Percentiles rank a stretch among this genome's conserved stretches.
Evolutionary conservation across 1,140 invertebrate genomes (phyloP).

Genomic region (Eurosta solidaginis): DNA sequence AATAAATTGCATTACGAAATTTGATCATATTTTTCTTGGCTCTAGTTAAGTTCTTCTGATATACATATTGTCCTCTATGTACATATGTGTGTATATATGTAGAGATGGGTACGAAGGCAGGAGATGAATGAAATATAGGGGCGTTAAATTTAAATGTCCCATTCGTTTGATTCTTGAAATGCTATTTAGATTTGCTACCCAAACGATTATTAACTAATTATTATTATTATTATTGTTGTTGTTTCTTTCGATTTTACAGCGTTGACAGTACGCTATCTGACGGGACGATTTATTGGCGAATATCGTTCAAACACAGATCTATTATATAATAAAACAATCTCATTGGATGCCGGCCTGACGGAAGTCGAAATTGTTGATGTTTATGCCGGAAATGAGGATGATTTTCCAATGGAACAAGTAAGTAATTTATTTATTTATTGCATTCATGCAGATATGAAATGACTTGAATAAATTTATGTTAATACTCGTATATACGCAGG

Average conservation of each 20-base stretch:
- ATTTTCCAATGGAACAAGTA: conserved; percentile 61
- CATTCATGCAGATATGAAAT: neutral
- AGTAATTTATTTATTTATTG: conserved; percentile 51
- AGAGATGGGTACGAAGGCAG: too few species aligned
- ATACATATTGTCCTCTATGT: too few species aligned
- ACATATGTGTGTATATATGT: too few species aligned
- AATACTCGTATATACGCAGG: neutral
- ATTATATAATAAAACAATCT: conserved; percentile 74
- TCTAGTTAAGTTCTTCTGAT: too few species aligned
- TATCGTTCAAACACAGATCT: conserved; percentile 82
- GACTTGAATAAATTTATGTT: neutral
- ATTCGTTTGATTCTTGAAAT: too few species aligned
- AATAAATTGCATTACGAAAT: too few species aligned
- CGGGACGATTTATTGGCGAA: conserved; percentile 78
- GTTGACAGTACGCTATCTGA: conserved; percentile 77
- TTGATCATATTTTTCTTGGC: too few species aligned
- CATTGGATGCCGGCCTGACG: conserved; percentile 67
- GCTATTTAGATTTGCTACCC: too few species aligned
- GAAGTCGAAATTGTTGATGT: conserved; percentile 81
- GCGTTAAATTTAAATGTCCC: too few species aligned
- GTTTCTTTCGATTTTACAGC: conserved; percentile 64
- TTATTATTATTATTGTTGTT: neutral
- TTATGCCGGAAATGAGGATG: conserved; percentile 68
- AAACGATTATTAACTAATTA: conserved; percentile 8
- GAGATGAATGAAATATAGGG: too few species aligned